phyloP scores from a whole-genome alignment of 1,140 invertebrate species.

The Bombus terrestris region DNA sequence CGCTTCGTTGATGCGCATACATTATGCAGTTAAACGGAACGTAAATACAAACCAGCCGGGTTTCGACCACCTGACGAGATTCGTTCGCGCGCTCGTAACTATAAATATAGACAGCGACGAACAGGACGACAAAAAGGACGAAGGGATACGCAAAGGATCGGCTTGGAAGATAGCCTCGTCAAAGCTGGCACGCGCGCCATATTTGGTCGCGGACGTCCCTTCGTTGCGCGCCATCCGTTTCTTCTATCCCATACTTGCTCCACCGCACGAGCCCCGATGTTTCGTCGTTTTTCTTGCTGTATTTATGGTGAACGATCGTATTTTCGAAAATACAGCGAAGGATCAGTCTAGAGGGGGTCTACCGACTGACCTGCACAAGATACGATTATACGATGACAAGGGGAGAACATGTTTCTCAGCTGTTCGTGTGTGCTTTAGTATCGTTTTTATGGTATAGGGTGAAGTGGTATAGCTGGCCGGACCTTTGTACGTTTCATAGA shows the following conservation, averaged over 20 bases:
- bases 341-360: not conserved
- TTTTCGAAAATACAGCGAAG: not conserved
- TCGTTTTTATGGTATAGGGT: not conserved
- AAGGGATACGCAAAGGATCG: conserved; percentile 18
- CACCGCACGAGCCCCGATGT: not conserved
- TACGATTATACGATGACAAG: not conserved
- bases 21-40: conserved; percentile 62
- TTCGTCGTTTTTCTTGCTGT: conserved; percentile 13
- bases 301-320: conserved; percentile 5
- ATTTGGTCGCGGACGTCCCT: conserved; percentile 46
- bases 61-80: conserved; percentile 52
- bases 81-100: conserved; percentile 37
- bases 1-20: conserved; percentile 43
- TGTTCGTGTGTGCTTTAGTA: not conserved
- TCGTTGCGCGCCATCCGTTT: not conserved
- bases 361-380: not conserved
- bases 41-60: conserved; percentile 54
- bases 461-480: not conserved
- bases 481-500: not conserved
- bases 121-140: conserved; percentile 17
- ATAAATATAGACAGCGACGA: conserved; percentile 39
- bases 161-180: conserved; percentile 42
- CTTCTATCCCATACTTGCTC: not conserved
- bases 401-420: not conserved
- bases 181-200: conserved; percentile 43